These are phyloP conservation scores for Epinephelus coioides DNA, from an alignment of 2,797 vertebrate species.

Conservation along the genomic window DNA sequence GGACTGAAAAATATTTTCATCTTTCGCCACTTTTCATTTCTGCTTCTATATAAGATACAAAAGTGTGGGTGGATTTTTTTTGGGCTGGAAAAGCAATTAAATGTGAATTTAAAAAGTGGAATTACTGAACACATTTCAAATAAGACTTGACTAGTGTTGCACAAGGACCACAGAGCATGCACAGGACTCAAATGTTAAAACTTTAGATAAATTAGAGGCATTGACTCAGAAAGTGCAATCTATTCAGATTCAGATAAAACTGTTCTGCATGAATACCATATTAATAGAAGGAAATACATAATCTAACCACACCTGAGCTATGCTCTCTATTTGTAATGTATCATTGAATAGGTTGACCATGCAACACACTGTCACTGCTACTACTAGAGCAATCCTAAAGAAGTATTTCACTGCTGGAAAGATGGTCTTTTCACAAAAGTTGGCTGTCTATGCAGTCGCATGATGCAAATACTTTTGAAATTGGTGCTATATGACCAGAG, in stretches of 20 bases:
- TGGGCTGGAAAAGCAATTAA: not conserved
- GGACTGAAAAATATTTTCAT: conserved; percentile 10
- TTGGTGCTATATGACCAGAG: too few species aligned
- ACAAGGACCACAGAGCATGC: not conserved
- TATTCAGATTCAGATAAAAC: not conserved
- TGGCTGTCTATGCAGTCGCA: too few species aligned
- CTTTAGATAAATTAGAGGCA: not conserved
- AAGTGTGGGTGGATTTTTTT: conserved; percentile 7
- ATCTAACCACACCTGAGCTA: not conserved
- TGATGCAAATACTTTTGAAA: too few species aligned
- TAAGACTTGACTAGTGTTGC: not conserved
- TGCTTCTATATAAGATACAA: not conserved
- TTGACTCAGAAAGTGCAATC: not conserved
- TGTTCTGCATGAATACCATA: not conserved
- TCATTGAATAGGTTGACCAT: not conserved
- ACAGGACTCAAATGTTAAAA: not conserved
- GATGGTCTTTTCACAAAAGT: too few species aligned
- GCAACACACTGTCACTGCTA: not conserved
- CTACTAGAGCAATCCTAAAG: not conserved
- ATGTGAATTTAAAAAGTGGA: not conserved
- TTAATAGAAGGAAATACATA: not conserved
- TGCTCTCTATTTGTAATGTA: not conserved
- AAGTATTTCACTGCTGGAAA: too few species aligned
- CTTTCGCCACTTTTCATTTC: not conserved
- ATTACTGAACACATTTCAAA: not conserved